Conservation (phyloP, 2,888 invertebrate species). For the Lycaena phlaeas region DNA sequence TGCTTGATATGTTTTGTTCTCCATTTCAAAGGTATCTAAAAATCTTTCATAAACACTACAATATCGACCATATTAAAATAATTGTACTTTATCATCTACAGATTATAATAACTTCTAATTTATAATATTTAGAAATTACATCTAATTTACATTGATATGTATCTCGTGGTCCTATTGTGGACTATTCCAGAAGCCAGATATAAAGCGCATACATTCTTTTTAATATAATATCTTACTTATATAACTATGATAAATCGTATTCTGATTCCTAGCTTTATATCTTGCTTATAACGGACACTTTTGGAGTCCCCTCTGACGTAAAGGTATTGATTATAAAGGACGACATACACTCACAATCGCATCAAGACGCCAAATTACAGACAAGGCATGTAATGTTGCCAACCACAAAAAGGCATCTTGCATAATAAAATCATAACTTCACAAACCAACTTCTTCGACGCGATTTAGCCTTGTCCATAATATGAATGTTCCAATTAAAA, state of each 20-base stretch:
- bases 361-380: conserved; percentile 22
- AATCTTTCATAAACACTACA: conserved; percentile 56
- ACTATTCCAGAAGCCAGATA: conserved; percentile 67
- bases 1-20: conserved; percentile 31
- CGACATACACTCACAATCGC: conserved; percentile 40
- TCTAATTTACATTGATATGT: conserved; percentile 61
- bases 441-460: conserved; percentile 30
- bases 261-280: conserved; percentile 57
- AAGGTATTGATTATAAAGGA: conserved; percentile 32
- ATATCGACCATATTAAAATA: conserved; percentile 69
- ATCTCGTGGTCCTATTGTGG: conserved; percentile 65
- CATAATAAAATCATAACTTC: neutral
- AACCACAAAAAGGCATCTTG: neutral
- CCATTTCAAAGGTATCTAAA: conserved; percentile 47
- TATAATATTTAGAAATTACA: conserved; percentile 47
- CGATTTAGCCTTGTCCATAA: conserved; percentile 44
- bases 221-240: conserved; percentile 34
- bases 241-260: conserved; percentile 33
- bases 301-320: conserved; percentile 65
- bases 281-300: conserved; percentile 62
- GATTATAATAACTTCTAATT: conserved; percentile 32
- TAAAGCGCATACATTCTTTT: conserved; percentile 71
- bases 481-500: conserved; percentile 18
- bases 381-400: conserved; percentile 14
- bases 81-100: conserved; percentile 60